Evolutionary conservation across 2,888 invertebrate species (phyloP).

Genomic region (Heteromurus nitidus): DNA sequence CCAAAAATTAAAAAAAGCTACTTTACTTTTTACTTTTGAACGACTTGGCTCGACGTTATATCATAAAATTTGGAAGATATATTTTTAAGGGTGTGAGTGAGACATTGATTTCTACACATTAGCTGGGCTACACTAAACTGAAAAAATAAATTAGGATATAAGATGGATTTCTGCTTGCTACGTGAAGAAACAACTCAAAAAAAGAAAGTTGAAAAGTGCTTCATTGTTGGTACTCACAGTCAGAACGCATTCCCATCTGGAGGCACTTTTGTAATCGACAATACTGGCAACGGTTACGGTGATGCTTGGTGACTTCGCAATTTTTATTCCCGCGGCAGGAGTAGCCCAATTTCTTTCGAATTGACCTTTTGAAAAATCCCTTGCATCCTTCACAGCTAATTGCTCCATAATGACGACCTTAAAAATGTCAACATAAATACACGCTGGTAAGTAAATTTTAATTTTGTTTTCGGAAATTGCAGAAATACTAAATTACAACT

Average conservation of each 20-base stretch:
- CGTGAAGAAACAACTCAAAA: background rate
- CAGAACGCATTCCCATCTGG: slow-evolving; percentile 98
- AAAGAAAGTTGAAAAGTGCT: background rate
- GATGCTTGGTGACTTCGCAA: slow-evolving; percentile 98
- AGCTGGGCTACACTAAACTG: background rate
- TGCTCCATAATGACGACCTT: slow-evolving; percentile 37
- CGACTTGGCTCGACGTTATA: too few relatives aligned
- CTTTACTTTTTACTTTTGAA: too few relatives aligned
- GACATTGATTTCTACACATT: slow-evolving; percentile 15
- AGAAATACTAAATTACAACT: too few relatives aligned
- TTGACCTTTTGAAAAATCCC: slow-evolving; percentile 98
- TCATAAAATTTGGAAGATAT: too few relatives aligned
- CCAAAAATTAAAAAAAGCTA: too few relatives aligned
- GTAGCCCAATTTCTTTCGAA: slow-evolving; percentile 97
- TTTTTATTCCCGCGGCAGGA: slow-evolving; percentile 96
- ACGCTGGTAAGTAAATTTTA: too few relatives aligned
- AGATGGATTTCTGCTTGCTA: background rate
- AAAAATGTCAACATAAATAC: too few relatives aligned
- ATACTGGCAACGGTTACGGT: slow-evolving; percentile 98
- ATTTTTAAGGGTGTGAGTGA: slow-evolving; percentile 9
- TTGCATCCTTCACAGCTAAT: slow-evolving; percentile 95
- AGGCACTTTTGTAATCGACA: slow-evolving; percentile 98
- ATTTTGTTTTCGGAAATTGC: too few relatives aligned
- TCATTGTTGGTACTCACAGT: slow-evolving; percentile 84
- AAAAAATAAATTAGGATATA: background rate